A percentile compares a stretch with the other conserved stretches of the same genome.
Conservation (phyloP, 2,888 invertebrate species). For the Falcaria lacertinaria region DNA sequence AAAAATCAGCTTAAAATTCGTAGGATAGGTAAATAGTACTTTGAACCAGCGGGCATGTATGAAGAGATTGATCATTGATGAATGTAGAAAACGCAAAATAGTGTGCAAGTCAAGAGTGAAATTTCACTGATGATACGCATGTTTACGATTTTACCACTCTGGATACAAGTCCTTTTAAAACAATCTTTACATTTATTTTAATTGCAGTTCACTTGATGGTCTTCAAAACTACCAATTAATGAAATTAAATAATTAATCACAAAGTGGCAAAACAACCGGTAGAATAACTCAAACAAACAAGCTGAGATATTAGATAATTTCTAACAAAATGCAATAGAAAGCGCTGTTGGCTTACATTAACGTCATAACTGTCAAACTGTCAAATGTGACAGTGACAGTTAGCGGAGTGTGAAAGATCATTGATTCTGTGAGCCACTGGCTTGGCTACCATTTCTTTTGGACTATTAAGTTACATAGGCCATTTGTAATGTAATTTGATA, state of each 20-base stretch:
- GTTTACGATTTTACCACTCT: too few species aligned
- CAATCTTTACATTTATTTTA: too few species aligned
- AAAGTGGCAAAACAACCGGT: not conserved
- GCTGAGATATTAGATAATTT: not conserved
- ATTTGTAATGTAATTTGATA: not conserved
- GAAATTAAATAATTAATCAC: constrained; percentile 5
- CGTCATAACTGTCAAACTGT: constrained; percentile 4
- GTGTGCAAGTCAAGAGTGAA: too few species aligned
- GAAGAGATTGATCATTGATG: too few species aligned
- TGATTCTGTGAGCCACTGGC: not conserved
- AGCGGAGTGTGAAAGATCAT: not conserved
- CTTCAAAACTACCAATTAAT: too few species aligned
- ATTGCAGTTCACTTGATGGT: too few species aligned
- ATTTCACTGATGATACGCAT: too few species aligned
- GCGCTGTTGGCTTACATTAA: constrained; percentile 4
- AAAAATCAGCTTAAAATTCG: too few species aligned
- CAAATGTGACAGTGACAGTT: not conserved
- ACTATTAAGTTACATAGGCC: not conserved
- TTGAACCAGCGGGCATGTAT: too few species aligned
- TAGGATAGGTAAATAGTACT: too few species aligned
- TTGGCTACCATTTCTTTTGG: not conserved
- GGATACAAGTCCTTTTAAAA: too few species aligned
- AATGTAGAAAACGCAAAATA: too few species aligned
- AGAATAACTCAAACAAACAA: not conserved
- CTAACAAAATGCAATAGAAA: constrained; percentile 3